Percentiles rank a stretch among this genome's conserved stretches.
phyloP scores from a whole-genome alignment of 2,797 vertebrate species.

The Setipinna tenuifilis region DNA sequence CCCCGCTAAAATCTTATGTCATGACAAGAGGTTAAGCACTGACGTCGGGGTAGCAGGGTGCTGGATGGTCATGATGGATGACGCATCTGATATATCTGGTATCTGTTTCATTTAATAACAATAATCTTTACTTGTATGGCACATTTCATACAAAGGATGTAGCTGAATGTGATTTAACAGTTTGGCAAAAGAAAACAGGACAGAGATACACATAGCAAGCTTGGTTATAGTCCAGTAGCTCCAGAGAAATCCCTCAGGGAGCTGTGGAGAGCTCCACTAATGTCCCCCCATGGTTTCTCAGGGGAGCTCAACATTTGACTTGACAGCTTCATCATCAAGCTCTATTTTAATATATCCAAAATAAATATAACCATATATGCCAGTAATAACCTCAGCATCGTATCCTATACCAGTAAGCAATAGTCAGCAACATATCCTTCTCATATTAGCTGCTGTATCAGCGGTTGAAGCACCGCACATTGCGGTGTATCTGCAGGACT shows the following conservation, averaged over 20 bases:
- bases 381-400: background rate
- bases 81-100: background rate
- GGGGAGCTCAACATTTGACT: background rate
- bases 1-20: slow-evolving; percentile 14
- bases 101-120: background rate
- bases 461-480: background rate
- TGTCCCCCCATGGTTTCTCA: too few species aligned
- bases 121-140: too few species aligned
- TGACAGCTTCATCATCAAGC: background rate
- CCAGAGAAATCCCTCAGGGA: too few species aligned
- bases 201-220: too few species aligned
- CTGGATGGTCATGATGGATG: background rate
- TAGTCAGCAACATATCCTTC: background rate
- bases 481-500: background rate
- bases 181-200: too few species aligned
- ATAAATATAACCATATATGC: background rate
- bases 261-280: too few species aligned
- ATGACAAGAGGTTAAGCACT: background rate
- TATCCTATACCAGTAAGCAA: too few species aligned
- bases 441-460: background rate
- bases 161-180: too few species aligned
- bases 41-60: background rate
- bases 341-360: background rate
- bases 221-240: too few species aligned
- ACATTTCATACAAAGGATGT: too few species aligned